Evolutionary conservation across 2,888 invertebrate genomes (phyloP).

Genomic region (Scaptomyza reducta): DNA sequence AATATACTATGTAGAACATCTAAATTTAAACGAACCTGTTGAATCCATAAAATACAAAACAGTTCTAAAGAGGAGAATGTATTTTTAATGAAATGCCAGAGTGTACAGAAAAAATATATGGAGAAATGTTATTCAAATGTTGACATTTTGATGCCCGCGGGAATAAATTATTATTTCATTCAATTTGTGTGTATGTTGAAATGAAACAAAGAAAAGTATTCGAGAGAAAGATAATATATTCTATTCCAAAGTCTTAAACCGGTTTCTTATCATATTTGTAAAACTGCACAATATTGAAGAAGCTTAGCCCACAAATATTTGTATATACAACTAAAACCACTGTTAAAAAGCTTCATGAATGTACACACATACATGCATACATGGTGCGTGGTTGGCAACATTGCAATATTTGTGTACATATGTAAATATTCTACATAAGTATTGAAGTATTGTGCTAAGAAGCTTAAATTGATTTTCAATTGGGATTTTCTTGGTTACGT

Average conservation of each 20-base stretch:
- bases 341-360: background rate
- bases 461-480: slow-evolving; percentile 20
- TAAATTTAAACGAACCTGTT: slow-evolving; percentile 47
- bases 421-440: background rate
- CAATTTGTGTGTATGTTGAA: background rate
- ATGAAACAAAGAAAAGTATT: background rate
- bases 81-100: slow-evolving; percentile 4
- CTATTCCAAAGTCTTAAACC: no score
- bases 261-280: background rate
- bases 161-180: background rate
- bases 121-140: slow-evolving; percentile 10
- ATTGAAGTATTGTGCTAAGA: background rate
- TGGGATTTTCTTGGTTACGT: slow-evolving; percentile 11
- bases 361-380: background rate
- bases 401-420: background rate
- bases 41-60: slow-evolving; percentile 11
- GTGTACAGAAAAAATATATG: background rate
- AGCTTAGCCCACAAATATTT: background rate
- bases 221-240: no score
- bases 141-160: slow-evolving; percentile 4
- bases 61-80: slow-evolving; percentile 5
- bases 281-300: background rate
- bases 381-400: background rate
- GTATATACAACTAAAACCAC: background rate
- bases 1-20: background rate